Evolutionary conservation across 2,113 vertebrate species (phyloP).

Genomic region (Alaudala cheleensis): DNA sequence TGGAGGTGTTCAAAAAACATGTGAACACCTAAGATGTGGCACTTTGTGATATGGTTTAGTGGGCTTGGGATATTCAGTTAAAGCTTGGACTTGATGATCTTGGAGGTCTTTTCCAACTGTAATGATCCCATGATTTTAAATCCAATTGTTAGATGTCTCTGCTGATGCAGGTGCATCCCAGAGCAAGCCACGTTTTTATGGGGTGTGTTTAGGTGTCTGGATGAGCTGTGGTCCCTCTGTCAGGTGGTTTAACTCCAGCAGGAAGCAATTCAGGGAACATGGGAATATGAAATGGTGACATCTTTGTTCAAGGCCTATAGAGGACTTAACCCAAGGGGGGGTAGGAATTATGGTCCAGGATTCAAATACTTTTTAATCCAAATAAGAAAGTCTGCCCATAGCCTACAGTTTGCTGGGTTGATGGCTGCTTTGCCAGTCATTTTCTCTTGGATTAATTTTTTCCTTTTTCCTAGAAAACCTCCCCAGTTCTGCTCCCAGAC

Average conservation of each 20-base stretch:
- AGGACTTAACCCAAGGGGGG: not conserved
- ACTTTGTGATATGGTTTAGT: not conserved
- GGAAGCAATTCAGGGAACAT: not conserved
- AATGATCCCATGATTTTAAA: not conserved
- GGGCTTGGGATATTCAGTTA: not conserved
- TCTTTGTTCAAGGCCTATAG: not conserved
- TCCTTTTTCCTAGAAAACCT: not conserved
- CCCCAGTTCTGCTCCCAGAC: not conserved
- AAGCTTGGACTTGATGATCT: not conserved
- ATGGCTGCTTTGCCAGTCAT: not conserved
- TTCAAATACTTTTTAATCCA: not conserved
- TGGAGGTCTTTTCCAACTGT: not conserved
- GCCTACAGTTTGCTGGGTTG: not conserved
- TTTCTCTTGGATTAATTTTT: not conserved
- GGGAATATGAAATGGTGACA: not conserved
- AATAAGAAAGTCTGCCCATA: not conserved
- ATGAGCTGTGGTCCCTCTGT: not conserved
- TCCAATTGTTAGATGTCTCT: not conserved
- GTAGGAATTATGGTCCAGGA: not conserved
- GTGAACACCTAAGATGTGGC: not conserved
- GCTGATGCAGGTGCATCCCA: not conserved
- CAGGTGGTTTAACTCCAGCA: not conserved
- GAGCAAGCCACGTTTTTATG: rapidly evolving
- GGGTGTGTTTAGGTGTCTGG: not conserved
- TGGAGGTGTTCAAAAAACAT: rapidly evolving